phyloP scores from a whole-genome alignment of 2,888 invertebrate species.

The Caenorhabditis sulstoni region DNA sequence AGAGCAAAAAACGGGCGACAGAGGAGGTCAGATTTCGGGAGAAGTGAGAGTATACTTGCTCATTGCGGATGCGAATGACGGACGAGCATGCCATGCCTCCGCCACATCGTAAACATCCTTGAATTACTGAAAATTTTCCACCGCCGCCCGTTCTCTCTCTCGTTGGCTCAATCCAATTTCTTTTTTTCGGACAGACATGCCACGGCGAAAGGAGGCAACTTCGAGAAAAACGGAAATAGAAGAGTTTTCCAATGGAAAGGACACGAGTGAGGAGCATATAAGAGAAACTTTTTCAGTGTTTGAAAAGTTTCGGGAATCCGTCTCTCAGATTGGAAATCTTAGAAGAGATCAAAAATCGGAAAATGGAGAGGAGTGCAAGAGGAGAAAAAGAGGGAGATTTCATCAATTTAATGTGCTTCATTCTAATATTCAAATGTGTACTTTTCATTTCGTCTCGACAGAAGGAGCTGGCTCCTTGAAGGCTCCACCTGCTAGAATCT shows the following conservation, averaged over 20 bases:
- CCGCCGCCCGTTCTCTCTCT: constrained; percentile 26
- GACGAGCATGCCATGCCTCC: constrained; percentile 8
- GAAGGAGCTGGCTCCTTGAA: no score
- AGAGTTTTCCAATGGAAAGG: constrained; percentile 31
- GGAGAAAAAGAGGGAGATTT: neutral
- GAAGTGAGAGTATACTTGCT: constrained; percentile 28
- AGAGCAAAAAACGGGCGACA: constrained; percentile 3
- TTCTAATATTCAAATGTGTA: constrained; percentile 6
- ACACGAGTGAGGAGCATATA: neutral
- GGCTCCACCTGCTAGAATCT: no score
- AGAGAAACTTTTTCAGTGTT: neutral
- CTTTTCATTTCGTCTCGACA: neutral
- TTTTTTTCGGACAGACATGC: constrained; percentile 11
- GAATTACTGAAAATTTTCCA: constrained; percentile 53
- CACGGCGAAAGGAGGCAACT: neutral
- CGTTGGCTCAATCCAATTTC: constrained; percentile 43
- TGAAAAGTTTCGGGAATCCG: neutral
- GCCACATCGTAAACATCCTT: constrained; percentile 47
- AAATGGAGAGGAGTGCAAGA: neutral
- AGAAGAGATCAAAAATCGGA: constrained; percentile 26
- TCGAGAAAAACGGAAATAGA: constrained; percentile 33
- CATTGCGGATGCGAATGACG: constrained; percentile 28
- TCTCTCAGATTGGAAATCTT: constrained; percentile 3
- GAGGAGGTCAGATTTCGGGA: constrained; percentile 42
- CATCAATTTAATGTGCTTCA: constrained; percentile 30